phyloP scores from a whole-genome alignment of 1,140 invertebrate genomes.

The Geopemphigus sp. region DNA sequence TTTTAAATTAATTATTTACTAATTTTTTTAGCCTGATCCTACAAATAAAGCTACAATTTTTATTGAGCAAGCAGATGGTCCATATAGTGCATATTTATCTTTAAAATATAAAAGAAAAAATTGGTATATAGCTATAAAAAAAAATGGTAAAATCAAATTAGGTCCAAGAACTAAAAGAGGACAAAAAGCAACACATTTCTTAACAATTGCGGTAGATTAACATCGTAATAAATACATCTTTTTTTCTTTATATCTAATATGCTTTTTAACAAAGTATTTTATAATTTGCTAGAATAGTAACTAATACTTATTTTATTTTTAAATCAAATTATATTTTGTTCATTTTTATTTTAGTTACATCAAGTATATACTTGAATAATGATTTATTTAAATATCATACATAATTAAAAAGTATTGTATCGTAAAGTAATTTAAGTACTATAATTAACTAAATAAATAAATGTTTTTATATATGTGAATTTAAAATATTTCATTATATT shows the following conservation, averaged over 20 bases:
- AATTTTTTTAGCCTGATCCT: conserved; percentile 58
- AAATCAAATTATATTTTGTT: not conserved
- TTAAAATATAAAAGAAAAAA: conserved; percentile 61
- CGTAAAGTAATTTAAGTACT: not conserved
- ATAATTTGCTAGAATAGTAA: not conserved
- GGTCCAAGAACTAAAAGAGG: conserved; percentile 62
- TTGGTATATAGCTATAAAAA: conserved; percentile 68
- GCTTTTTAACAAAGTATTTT: not conserved
- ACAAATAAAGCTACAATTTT: conserved; percentile 61
- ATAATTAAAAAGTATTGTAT: conserved; percentile 5
- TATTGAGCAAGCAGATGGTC: conserved; percentile 61
- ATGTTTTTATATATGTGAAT: no score
- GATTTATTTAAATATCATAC: not conserved
- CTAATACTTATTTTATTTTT: not conserved
- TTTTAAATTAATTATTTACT: conserved; percentile 38
- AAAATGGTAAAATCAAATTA: conserved; percentile 62
- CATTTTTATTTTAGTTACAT: not conserved
- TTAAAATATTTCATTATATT: not conserved
- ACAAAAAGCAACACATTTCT: conserved; percentile 66
- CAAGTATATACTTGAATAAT: not conserved
- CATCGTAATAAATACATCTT: not conserved
- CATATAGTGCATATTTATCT: conserved; percentile 63
- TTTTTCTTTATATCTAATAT: not conserved
- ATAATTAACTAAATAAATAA: not conserved
- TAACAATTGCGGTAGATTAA: conserved; percentile 55